phyloP scores from a whole-genome alignment of 2,113 vertebrate species.

The Enhydra lutris region DNA sequence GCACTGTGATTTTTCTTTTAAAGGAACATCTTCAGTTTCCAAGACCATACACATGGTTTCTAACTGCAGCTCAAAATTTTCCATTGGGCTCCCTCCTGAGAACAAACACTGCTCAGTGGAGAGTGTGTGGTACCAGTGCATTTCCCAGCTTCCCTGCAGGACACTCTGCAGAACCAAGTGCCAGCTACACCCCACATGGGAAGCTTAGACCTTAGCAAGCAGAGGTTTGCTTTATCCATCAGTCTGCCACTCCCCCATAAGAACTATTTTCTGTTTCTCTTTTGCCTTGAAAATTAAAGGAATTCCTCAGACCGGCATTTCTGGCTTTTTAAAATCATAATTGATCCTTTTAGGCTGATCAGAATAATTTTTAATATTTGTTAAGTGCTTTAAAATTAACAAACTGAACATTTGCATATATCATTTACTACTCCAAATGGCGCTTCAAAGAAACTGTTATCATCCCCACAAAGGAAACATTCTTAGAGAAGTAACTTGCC shows the following conservation, averaged over 20 bases:
- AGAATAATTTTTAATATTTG: background rate
- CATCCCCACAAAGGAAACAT: background rate
- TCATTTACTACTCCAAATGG: background rate
- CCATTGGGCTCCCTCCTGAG: slow-evolving; percentile 46
- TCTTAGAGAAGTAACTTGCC: background rate
- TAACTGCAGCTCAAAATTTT: slow-evolving; percentile 52
- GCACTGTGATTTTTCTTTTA: slow-evolving; percentile 54
- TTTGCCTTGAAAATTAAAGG: background rate
- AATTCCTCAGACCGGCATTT: background rate
- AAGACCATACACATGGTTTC: background rate
- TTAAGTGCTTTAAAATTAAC: background rate
- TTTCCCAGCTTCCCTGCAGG: background rate
- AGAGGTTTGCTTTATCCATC: background rate
- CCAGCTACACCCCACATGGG: background rate
- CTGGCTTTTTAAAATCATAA: background rate
- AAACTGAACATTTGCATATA: too few relatives aligned
- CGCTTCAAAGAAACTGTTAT: background rate
- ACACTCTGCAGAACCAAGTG: background rate
- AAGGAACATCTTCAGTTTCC: slow-evolving; percentile 66
- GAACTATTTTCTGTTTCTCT: background rate
- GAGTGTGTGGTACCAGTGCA: too few relatives aligned
- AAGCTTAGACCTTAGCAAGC: background rate
- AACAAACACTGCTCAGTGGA: background rate
- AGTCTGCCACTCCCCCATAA: background rate
- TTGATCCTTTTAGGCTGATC: background rate